These are phyloP conservation scores for Phengaris arion DNA, from an alignment of 2,888 invertebrate species.

Conservation along the genomic window DNA sequence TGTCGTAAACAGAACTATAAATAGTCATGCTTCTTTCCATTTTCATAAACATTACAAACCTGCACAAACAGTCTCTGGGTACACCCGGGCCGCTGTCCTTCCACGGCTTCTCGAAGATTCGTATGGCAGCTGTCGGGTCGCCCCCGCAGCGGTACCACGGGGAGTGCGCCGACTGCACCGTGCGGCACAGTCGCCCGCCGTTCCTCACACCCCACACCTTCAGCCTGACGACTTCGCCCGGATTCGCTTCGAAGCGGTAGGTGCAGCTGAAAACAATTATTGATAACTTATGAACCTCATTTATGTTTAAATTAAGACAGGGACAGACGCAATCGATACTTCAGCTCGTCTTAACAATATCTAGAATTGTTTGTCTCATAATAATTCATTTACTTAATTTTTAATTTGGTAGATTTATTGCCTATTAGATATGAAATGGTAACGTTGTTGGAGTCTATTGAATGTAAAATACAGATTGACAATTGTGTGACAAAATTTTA, in stretches of 20 bases:
- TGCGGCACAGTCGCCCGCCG: constrained; percentile 79
- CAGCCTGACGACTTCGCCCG: constrained; percentile 88
- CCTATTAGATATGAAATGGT: no score
- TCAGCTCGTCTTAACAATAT: no score
- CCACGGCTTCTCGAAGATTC: constrained; percentile 89
- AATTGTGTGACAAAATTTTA: no score
- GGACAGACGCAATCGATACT: no score
- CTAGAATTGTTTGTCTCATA: no score
- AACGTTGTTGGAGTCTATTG: no score
- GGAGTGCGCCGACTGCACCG: constrained; percentile 82
- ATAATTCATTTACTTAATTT: no score
- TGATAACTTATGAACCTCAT: no score
- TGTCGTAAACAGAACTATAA: no score
- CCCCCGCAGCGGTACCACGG: constrained; percentile 86
- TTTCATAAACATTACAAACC: constrained; percentile 57
- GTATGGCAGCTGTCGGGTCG: constrained; percentile 83
- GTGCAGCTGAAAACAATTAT: constrained; percentile 82
- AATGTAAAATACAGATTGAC: no score
- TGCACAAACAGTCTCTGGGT: constrained; percentile 89
- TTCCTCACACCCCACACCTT: constrained; percentile 86
- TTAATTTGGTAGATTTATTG: no score
- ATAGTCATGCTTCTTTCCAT: not conserved
- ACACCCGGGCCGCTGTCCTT: constrained; percentile 79
- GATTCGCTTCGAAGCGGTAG: constrained; percentile 92
- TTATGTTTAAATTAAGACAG: no score